Conservation (phyloP, 2,888 invertebrate genomes). For the Dendrolimus pini region DNA sequence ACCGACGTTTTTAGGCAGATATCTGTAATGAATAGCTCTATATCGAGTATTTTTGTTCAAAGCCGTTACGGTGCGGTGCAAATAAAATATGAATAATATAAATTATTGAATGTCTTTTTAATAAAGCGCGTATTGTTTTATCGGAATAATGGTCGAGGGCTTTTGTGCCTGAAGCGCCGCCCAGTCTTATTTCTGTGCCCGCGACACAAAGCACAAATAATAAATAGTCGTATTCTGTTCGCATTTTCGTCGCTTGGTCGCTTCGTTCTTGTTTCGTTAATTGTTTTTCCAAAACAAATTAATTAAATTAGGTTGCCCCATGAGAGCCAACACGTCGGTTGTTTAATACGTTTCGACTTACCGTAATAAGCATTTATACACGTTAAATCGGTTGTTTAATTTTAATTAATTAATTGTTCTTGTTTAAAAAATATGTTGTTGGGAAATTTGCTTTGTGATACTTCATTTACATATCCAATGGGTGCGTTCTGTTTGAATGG, state of each 20-base stretch:
- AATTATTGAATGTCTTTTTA: conserved; percentile 75
- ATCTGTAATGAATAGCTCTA: conserved; percentile 22
- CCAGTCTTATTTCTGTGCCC: conserved; percentile 42
- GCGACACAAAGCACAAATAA: conserved; percentile 68
- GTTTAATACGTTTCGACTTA: conserved; percentile 58
- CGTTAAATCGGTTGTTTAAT: conserved; percentile 38
- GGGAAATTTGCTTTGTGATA: conserved; percentile 5
- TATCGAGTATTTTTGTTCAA: conserved; percentile 56
- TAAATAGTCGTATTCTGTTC: conserved; percentile 73
- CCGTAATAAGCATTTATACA: conserved; percentile 36
- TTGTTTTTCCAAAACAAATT: conserved; percentile 66
- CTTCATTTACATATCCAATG: neutral
- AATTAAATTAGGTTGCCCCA: conserved; percentile 69
- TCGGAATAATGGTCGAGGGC: conserved; percentile 53
- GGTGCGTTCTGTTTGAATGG: neutral
- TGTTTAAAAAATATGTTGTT: neutral
- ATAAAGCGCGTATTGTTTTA: conserved; percentile 74
- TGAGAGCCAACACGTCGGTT: conserved; percentile 53
- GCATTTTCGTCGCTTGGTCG: conserved; percentile 62
- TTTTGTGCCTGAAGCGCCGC: conserved; percentile 57
- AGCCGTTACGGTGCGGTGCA: conserved; percentile 34
- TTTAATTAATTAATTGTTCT: conserved; percentile 40
- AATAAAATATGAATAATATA: conserved; percentile 74
- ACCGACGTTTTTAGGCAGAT: conserved; percentile 1
- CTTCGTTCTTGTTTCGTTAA: conserved; percentile 64